These are phyloP conservation scores for Idaea biselata DNA, from an alignment of 2,888 invertebrate genomes.

Conservation along the genomic window DNA sequence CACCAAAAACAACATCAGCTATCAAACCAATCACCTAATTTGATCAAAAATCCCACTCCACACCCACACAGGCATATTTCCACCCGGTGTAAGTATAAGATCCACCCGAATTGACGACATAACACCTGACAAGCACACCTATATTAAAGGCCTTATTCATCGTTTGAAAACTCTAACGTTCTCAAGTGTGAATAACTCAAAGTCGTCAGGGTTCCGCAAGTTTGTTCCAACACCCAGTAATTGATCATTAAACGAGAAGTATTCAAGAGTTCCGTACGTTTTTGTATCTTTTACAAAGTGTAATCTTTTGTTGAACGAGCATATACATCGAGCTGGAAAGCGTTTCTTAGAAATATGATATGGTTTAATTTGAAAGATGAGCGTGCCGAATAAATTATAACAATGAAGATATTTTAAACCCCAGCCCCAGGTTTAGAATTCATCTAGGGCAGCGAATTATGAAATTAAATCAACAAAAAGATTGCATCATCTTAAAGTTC, in stretches of 20 bases:
- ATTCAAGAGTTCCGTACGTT: slow-evolving; percentile 9
- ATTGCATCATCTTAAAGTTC: no score
- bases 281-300: slow-evolving; percentile 7
- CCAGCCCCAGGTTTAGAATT: no score
- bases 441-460: no score
- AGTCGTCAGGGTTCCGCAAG: slow-evolving; percentile 14
- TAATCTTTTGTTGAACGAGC: slow-evolving; percentile 21
- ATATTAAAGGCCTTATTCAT: neutral
- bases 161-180: neutral
- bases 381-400: slow-evolving; percentile 4
- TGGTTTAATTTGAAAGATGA: slow-evolving; percentile 5
- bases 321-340: slow-evolving; percentile 27
- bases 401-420: no score
- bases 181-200: slow-evolving; percentile 18
- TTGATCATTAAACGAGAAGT: slow-evolving; percentile 21
- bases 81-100: neutral
- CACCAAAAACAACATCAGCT: neutral
- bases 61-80: neutral
- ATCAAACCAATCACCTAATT: neutral
- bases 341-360: slow-evolving; percentile 21
- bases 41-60: neutral
- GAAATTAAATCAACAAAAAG: no score
- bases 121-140: neutral
- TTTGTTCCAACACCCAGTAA: slow-evolving; percentile 18
- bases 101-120: neutral